Evolutionary conservation across 1,140 invertebrate genomes (phyloP).

Genomic region (Bombus balteatus): DNA sequence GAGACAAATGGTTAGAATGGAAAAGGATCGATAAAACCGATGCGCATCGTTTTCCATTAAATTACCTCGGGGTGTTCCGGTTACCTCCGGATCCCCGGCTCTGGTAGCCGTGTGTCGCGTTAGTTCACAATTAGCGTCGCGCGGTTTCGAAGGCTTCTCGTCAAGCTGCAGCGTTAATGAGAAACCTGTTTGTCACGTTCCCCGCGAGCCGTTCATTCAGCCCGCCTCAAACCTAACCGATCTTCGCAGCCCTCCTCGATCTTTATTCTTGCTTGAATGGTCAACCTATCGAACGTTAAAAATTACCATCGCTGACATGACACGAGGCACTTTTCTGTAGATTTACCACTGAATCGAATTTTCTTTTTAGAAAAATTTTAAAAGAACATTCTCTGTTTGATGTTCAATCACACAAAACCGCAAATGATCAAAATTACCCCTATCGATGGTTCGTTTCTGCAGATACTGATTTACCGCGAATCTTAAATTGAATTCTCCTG

Average conservation of each 20-base stretch:
- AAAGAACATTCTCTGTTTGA: no score
- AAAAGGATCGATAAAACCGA: not conserved
- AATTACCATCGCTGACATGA: not conserved
- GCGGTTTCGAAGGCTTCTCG: conserved; percentile 43
- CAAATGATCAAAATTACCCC: no score
- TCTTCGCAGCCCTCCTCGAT: not conserved
- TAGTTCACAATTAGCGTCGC: conserved; percentile 42
- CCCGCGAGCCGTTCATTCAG: conserved; percentile 25
- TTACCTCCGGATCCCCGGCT: not conserved
- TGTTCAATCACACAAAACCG: no score
- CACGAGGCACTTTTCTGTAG: not conserved
- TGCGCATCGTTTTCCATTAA: conserved; percentile 19
- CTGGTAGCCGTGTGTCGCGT: conserved; percentile 43
- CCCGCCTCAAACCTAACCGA: not conserved
- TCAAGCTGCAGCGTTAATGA: conserved; percentile 48
- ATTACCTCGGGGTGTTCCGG: not conserved
- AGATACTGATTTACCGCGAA: no score
- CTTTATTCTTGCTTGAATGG: not conserved
- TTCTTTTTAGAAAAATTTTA: not conserved
- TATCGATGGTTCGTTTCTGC: no score
- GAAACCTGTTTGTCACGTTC: conserved; percentile 51
- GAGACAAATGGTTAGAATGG: not conserved
- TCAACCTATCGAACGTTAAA: not conserved
- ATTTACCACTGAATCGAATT: not conserved
- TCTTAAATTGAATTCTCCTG: no score